A percentile compares a stretch with the other conserved stretches of the same genome.
Evolutionary conservation across 2,888 invertebrate genomes (phyloP).

Genomic region (Agriopis leucophaearia): DNA sequence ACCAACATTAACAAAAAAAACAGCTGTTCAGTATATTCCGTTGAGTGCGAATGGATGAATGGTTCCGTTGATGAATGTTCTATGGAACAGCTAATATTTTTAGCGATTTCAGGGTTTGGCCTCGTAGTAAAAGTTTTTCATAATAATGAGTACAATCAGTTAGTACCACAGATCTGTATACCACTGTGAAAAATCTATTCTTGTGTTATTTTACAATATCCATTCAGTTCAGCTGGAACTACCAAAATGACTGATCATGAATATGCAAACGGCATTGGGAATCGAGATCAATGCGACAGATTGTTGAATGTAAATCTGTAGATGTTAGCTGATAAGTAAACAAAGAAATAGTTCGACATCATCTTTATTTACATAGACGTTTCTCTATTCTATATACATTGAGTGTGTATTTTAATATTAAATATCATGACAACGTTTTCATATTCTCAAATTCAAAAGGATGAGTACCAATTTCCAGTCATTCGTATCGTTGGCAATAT

Average conservation of each 20-base stretch:
- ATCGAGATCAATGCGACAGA: conserved; percentile 38
- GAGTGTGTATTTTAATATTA: conserved; percentile 11
- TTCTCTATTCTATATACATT: conserved; percentile 22
- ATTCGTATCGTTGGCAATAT: conserved; percentile 7
- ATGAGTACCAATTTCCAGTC: conserved; percentile 9
- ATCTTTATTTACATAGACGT: conserved; percentile 40
- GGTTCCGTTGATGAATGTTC: too few species aligned
- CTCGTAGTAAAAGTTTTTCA: too few species aligned
- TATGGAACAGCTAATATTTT: too few species aligned
- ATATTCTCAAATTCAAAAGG: neutral
- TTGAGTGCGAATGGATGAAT: too few species aligned
- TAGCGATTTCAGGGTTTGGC: too few species aligned
- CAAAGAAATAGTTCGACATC: conserved; percentile 24
- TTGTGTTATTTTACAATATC: conserved; percentile 27
- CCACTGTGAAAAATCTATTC: neutral
- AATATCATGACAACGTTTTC: conserved; percentile 9
- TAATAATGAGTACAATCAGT: too few species aligned
- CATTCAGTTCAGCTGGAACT: conserved; percentile 20
- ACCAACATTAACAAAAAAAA: too few species aligned
- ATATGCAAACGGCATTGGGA: conserved; percentile 38
- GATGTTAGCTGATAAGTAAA: conserved; percentile 10
- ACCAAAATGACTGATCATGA: conserved; percentile 34
- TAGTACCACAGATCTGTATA: neutral
- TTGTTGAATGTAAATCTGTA: conserved; percentile 16
- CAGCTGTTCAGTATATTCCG: too few species aligned